Evolutionary conservation across 1,140 invertebrate genomes (phyloP), one percentile per base, ranked within the genome.

Genomic region (Lucilia cuprina): DNA sequence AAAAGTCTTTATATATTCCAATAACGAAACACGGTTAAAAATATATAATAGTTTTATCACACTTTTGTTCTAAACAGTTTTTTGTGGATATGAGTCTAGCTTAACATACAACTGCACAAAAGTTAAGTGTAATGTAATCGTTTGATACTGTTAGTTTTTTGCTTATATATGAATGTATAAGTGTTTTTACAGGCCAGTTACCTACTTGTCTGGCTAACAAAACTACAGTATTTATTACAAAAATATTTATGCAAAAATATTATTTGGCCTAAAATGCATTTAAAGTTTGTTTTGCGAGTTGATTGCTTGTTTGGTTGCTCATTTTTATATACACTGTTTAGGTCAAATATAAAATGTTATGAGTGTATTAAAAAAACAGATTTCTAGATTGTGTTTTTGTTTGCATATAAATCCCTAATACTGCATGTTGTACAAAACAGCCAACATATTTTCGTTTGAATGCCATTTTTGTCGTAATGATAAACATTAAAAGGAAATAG

Each of bases 211-310:
- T 70, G 65, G 10, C 19, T 25, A 25, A 70, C 65, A 70, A 70
- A 70, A 70, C 12, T 80, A 14, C 21, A 21, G 41, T 14, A 80
- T 80, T 80, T 80, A 80, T 80, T 80, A 80, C 77, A 78, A 21
- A 80, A 80, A 80, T 80, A 80, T 80, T 80, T 80, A 80, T 80
- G 77, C 77, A 50, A 50, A 80, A 80, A 80, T 80, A 80, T 80
- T 21, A 41, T 80, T 80, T 80, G 77, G 77, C 77, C 77, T 80
- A 80, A 80, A 80, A 80, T 80, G 77, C 77, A 80, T 80, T 80
- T 70, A 35, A 41, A 12, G 35, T 41, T 78, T n/a, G 75, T 47
- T 78, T 2, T 35, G 41, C 41, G 12, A 5, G 12, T 49, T 41
- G 41, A 41, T 49, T 50, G 41, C n/a, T 8, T 80, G 77, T 50